A percentile compares a stretch with the other conserved stretches of the same genome.
Evolutionary conservation across 2,797 vertebrate species (phyloP).

Genomic region (Myotis findleyi): DNA sequence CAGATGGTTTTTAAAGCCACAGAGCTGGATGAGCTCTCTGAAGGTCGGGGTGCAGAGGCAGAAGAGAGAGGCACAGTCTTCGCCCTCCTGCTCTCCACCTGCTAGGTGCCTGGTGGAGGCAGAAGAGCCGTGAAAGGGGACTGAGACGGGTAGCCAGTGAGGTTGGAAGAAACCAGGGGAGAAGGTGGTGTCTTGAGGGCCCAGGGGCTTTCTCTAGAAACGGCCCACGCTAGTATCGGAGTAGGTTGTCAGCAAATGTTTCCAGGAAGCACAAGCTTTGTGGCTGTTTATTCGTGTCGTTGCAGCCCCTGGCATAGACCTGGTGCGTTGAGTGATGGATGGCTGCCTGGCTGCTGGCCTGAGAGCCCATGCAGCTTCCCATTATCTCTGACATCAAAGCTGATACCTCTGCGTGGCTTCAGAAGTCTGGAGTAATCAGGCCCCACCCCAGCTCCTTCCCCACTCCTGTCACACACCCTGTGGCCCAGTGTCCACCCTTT

Average conservation of each 20-base stretch:
- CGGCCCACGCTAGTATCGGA: background rate
- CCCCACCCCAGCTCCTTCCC: background rate
- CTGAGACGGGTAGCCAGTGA: background rate
- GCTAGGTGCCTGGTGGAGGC: background rate
- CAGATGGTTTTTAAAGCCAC: background rate
- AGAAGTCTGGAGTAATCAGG: background rate
- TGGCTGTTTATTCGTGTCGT: background rate
- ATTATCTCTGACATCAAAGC: conserved; percentile 64
- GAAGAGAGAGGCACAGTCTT: background rate
- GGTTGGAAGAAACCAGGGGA: background rate
- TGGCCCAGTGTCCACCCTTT: conserved; percentile 10
- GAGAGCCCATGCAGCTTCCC: background rate
- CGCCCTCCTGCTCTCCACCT: background rate
- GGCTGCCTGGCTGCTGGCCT: background rate
- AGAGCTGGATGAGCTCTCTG: background rate
- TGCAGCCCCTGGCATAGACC: background rate
- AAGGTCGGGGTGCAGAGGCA: background rate
- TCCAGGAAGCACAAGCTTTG: background rate
- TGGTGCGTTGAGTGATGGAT: background rate
- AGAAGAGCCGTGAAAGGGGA: background rate
- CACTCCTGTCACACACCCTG: background rate
- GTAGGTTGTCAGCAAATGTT: background rate
- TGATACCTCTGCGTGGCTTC: background rate
- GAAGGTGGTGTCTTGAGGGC: background rate
- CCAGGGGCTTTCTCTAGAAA: background rate